These are phyloP conservation scores for Girardinus metallicus DNA, from an alignment of 2,797 vertebrate species.

Conservation along the genomic window DNA sequence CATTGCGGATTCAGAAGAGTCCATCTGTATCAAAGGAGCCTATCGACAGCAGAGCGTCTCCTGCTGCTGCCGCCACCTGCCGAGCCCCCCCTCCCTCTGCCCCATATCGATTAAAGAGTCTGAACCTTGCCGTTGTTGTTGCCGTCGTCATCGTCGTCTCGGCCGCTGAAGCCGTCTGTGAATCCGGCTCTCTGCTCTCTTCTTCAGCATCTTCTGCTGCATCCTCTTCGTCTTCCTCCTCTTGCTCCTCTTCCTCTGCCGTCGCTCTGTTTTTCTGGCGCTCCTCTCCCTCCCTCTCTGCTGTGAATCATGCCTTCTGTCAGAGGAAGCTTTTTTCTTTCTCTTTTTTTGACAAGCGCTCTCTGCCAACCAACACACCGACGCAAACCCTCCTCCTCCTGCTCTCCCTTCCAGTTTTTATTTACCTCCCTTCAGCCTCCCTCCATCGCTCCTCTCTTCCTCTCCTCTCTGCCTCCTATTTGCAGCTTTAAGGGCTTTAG, in stretches of 20 bases:
- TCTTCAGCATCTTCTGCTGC: conserved; percentile 47
- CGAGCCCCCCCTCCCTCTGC: conserved; percentile 46
- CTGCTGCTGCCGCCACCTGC: conserved; percentile 34
- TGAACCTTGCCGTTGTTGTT: conserved; percentile 36
- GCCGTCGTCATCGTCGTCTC: conserved; percentile 49
- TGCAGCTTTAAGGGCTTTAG: conserved; percentile 66
- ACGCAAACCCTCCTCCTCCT: conserved; percentile 72
- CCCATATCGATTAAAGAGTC: conserved; percentile 60
- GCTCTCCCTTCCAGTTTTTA: conserved; percentile 48
- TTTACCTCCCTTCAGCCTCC: conserved; percentile 44
- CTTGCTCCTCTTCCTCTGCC: conserved; percentile 41
- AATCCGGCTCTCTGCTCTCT: conserved; percentile 50
- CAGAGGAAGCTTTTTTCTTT: conserved; percentile 66
- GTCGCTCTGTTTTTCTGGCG: conserved; percentile 52
- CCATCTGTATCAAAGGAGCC: conserved; percentile 68
- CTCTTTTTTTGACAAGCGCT: conserved; percentile 64
- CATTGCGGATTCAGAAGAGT: conserved; percentile 53
- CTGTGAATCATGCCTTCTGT: conserved; percentile 82
- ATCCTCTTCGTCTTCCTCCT: conserved; percentile 36
- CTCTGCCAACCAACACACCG: conserved; percentile 77
- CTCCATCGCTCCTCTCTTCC: conserved; percentile 24
- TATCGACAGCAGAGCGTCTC: conserved; percentile 61
- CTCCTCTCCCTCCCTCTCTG: conserved; percentile 42
- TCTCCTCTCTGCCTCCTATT: conserved; percentile 43
- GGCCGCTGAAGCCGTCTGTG: conserved; percentile 48